Conservation (phyloP, 1,140 invertebrate species). For the Calephelis nemesis region DNA sequence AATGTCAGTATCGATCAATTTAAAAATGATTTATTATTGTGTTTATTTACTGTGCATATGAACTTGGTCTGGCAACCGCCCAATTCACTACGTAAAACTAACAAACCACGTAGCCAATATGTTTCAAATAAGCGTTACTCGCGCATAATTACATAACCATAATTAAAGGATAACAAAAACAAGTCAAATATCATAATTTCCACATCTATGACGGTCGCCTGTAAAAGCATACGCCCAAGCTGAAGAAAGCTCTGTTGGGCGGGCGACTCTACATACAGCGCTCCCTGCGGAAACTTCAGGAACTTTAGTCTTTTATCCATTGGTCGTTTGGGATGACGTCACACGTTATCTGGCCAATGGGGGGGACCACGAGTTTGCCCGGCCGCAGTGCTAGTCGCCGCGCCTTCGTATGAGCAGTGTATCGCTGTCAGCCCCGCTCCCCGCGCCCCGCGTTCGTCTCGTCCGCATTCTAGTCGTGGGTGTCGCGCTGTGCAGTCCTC, state of each 20-base stretch:
- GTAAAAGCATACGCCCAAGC: constrained; percentile 72
- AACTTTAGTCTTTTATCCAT: constrained; percentile 46
- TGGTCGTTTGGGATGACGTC: constrained; percentile 66
- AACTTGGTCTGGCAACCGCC: constrained; percentile 49
- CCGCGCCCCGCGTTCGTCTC: constrained; percentile 61
- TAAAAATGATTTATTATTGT: constrained; percentile 41
- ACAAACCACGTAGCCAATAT: constrained; percentile 22
- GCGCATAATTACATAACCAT: constrained; percentile 4
- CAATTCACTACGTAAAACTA: constrained; percentile 40
- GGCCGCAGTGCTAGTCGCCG: constrained; percentile 70
- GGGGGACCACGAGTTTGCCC: constrained; percentile 55
- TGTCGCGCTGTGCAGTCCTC: constrained; percentile 75
- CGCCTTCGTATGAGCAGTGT: constrained; percentile 73
- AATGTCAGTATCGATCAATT: constrained; percentile 36
- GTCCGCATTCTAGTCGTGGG: constrained; percentile 77
- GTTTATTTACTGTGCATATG: constrained; percentile 47
- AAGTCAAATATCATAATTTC: constrained; percentile 26
- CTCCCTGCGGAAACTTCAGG: constrained; percentile 46
- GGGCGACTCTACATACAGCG: constrained; percentile 60
- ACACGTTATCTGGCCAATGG: constrained; percentile 58
- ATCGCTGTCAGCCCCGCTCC: constrained; percentile 54
- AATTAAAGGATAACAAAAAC: constrained; percentile 19
- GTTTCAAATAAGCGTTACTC: constrained; percentile 2
- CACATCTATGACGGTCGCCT: constrained; percentile 49
- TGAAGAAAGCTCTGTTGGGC: constrained; percentile 75